Evolutionary conservation across 2,888 invertebrate genomes (phyloP), one percentile per base, ranked within the genome.

Genomic region (Drosophila anomelani): DNA sequence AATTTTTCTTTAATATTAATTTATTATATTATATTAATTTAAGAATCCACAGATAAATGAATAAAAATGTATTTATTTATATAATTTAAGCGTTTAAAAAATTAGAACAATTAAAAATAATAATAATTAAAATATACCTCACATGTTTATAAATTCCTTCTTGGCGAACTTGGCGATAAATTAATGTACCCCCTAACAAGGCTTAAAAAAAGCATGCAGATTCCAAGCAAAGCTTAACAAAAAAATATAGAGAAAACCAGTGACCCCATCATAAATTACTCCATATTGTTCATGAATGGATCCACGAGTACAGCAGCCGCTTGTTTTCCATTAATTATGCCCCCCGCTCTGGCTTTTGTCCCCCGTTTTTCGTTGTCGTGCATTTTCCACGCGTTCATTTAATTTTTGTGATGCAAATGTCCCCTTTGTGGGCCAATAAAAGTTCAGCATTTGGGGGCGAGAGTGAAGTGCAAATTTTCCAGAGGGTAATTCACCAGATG

Each of bases 281-380:
- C 53, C 63, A 78, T 66, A 79, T 77, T 67, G 66, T 77, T 72
- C 59, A 77, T 73, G 76, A 76, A 76, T 76, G 76, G 60, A 67
- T 75, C 49, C 41, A 64, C 56, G 53, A 71, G 67, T 39, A 39
- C 67, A 59, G 39, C 63, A 55, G 49, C 54, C 61, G 53, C 43
- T 46, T 60, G 73, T 73, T 77, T 62, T 77, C 77, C 77, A 67
- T 77, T 77, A 76, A 77, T 76, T 73, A 76, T 72, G 64, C 0
- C 13, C 68, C 41, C 15, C 39, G 23, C 56, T 32, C 13, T 34
- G 60, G n/a, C 63, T 59, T 51, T 53, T 53, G 17, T 17, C 38
- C 46, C 54, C 47, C 43, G 1, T 15, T 36, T 36, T 56, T 29
- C 51, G 29, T n/a, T 39, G 60, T 46, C 32, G 26, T 34, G 44